These are phyloP conservation scores for Caenorhabditis imperialis DNA, from an alignment of 2,888 invertebrate species.

Conservation along the genomic window DNA sequence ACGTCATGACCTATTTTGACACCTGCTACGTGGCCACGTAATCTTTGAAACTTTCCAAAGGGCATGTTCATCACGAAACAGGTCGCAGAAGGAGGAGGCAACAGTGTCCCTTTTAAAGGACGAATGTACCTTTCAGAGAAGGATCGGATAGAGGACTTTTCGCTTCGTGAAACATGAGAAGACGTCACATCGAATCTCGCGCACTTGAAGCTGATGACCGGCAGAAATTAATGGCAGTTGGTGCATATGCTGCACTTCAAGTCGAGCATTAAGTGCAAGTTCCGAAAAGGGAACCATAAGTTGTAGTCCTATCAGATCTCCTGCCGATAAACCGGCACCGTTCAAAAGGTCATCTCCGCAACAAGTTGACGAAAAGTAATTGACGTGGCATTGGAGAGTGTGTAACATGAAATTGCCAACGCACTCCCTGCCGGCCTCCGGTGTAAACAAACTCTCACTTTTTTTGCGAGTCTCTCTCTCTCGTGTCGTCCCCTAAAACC, in stretches of 20 bases:
- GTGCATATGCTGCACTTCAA: too few relatives aligned
- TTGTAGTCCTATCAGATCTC: too few relatives aligned
- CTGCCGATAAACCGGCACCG: too few relatives aligned
- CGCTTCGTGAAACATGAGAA: constrained; percentile 42
- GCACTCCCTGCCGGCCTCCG: too few relatives aligned
- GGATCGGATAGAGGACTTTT: constrained; percentile 32
- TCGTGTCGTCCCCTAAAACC: background rate
- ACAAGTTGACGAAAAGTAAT: background rate
- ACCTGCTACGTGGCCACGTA: constrained; percentile 1
- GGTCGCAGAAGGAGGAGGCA: constrained; percentile 8
- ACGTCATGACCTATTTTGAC: constrained; percentile 22
- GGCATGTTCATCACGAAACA: constrained; percentile 13
- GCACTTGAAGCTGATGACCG: too few relatives aligned
- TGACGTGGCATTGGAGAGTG: constrained; percentile 2
- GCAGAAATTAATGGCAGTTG: too few relatives aligned
- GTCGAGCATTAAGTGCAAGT: too few relatives aligned
- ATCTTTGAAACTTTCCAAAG: constrained; percentile 41
- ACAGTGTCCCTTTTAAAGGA: constrained; percentile 29
- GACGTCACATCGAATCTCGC: constrained; percentile 10
- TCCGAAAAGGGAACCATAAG: too few relatives aligned
- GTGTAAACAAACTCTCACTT: constrained; percentile 21
- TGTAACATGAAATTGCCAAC: background rate
- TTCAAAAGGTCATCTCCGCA: constrained; percentile 4
- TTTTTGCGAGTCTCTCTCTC: background rate
- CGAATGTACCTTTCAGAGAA: constrained; percentile 28